These are phyloP conservation scores for Jaculus jaculus DNA, from an alignment of 2,113 vertebrate species.

Conservation along the genomic window DNA sequence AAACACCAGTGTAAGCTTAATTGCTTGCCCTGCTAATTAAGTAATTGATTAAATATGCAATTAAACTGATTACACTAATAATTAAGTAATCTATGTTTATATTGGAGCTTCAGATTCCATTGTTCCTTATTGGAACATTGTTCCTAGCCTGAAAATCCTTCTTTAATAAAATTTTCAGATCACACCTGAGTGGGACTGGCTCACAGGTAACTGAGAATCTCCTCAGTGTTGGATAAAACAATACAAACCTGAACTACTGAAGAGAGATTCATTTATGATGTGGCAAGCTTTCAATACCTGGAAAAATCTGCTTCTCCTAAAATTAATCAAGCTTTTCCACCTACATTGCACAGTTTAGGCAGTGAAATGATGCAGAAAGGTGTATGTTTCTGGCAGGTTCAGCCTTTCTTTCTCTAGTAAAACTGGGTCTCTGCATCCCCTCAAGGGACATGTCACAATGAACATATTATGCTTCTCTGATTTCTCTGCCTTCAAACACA, in stretches of 20 bases:
- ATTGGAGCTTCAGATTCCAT: neutral
- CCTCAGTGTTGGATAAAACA: neutral
- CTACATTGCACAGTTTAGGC: neutral
- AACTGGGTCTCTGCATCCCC: slow-evolving; percentile 34
- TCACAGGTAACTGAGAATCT: neutral
- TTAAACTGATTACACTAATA: neutral
- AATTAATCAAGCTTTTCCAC: neutral
- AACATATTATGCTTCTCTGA: neutral
- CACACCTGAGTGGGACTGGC: neutral
- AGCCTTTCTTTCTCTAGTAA: slow-evolving; percentile 26
- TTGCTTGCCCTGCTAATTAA: neutral
- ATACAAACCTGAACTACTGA: neutral
- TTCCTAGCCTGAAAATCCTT: neutral
- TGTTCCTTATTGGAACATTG: neutral
- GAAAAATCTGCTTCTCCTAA: neutral
- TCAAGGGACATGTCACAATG: neutral
- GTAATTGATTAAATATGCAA: neutral
- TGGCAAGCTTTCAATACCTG: neutral
- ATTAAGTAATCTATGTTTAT: neutral
- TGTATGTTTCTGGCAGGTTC: neutral
- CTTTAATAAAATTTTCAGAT: neutral
- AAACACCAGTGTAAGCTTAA: too few species aligned
- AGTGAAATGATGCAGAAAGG: neutral
- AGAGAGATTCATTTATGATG: neutral
- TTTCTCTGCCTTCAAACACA: neutral